Evolutionary conservation across 2,113 vertebrate genomes (phyloP).

Genomic region (Megaceryle torquata): DNA sequence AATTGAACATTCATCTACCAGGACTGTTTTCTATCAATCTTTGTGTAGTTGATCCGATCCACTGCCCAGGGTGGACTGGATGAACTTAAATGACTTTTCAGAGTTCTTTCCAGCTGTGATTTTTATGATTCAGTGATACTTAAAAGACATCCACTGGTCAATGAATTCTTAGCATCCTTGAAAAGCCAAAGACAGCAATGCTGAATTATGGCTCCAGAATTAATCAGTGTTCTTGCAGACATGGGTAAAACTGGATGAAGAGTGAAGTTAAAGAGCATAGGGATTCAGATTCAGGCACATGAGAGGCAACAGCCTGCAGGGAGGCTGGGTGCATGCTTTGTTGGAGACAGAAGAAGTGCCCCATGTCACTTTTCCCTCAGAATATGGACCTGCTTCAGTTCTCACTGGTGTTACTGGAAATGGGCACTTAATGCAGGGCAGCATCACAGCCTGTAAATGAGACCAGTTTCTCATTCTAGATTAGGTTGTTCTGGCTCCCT

Average conservation of each 20-base stretch:
- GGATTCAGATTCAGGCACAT: not conserved
- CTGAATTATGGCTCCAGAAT: not conserved
- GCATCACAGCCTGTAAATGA: not conserved
- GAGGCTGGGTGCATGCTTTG: not conserved
- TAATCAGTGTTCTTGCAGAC: not conserved
- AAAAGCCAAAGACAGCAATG: not conserved
- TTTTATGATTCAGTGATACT: not conserved
- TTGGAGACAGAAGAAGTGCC: not conserved
- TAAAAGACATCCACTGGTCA: fast-evolving
- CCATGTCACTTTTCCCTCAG: not conserved
- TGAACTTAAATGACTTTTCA: not conserved
- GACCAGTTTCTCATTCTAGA: not conserved
- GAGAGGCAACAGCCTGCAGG: not conserved
- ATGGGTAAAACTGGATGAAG: not conserved
- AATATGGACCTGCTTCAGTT: not conserved
- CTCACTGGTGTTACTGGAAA: not conserved
- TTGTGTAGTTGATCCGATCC: not conserved
- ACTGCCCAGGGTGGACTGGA: not conserved
- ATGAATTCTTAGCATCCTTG: constrained; percentile 13
- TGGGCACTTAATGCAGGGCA: not conserved
- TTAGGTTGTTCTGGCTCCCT: not conserved
- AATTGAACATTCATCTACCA: not conserved
- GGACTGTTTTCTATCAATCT: not conserved
- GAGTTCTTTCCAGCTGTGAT: not conserved
- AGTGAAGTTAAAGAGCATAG: not conserved